Evolutionary conservation across 2,797 vertebrate species (phyloP).

Genomic region (Melanotaenia parkinsoni): DNA sequence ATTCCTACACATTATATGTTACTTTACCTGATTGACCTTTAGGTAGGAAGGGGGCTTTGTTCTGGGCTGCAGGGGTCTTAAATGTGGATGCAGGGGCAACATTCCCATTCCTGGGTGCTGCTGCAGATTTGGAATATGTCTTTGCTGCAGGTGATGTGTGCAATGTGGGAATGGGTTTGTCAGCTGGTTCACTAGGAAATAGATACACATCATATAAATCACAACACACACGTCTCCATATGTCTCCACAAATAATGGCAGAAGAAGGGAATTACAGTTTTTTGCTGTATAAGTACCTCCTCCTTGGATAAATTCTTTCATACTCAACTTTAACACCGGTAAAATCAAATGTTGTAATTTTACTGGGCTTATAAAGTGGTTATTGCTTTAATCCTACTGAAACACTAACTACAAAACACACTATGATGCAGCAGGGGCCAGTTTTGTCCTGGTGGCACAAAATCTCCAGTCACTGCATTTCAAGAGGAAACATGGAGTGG

Average conservation of each 20-base stretch:
- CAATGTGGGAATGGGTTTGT: conserved; percentile 66
- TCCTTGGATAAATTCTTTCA: background rate
- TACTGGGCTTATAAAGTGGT: background rate
- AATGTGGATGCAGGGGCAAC: conserved; percentile 65
- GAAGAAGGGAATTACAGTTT: conserved; percentile 33
- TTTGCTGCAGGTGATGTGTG: conserved; percentile 71
- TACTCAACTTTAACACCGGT: background rate
- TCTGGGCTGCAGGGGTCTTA: conserved; percentile 73
- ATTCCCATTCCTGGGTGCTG: conserved; percentile 64
- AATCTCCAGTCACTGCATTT: conserved; percentile 12
- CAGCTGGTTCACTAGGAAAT: conserved; percentile 78
- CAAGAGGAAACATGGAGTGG: conserved; percentile 10
- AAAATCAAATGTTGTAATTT: background rate
- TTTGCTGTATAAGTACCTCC: conserved; percentile 8
- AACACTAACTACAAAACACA: background rate
- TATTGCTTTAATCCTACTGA: conserved; percentile 6
- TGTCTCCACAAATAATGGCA: conserved; percentile 43
- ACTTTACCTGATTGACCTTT: conserved; percentile 83
- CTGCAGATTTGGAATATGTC: conserved; percentile 74
- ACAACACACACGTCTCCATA: conserved; percentile 28
- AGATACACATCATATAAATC: conserved; percentile 33
- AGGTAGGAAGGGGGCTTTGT: conserved; percentile 79
- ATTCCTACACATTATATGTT: conserved; percentile 1
- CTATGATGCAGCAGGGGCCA: background rate
- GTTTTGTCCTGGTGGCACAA: background rate